Evolutionary conservation across 2,797 vertebrate genomes (phyloP), one percentile per base, ranked within the genome.

Genomic region (Macroramphosus scolopax): DNA sequence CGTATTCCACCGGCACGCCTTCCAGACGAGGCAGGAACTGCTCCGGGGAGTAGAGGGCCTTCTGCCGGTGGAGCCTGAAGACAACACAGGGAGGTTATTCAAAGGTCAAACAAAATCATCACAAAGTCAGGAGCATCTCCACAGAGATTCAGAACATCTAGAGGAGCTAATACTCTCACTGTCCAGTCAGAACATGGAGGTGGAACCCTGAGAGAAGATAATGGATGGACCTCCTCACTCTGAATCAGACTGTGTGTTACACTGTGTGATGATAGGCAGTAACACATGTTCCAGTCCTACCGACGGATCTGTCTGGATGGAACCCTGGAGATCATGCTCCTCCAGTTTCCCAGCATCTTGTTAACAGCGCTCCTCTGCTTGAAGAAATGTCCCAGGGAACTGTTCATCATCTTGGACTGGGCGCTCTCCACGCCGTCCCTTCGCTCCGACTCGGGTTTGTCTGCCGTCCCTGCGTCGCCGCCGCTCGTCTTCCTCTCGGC

Each of bases 281-380:
- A n/a, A n/a, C n/a, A n/a, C n/a, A 29, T 35, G 6, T 8, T 20
- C 2, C 28, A 20, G 14, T 0, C 36, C 1, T 42, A 88, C 86
- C 86, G 84, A 26, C 84, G 90, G 52, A 93, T 91, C 72, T 90
- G 92, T 5, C 88, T 85, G 2, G 90, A 85, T 0, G 93, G 91
- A 1, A 92, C 89, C 1, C 87, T 91, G 16, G 90, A 91, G 62
- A 93, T 88, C 45, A 94, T 87, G 48, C 82, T 88, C 69, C 91
- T 88, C 95, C 95, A 96, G 80, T 81, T 84, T 7, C 83, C 86
- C 59, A 97, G 90, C 69, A 98, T 90, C 75, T 91, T 92, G 62
- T 93, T 87, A 57, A 97, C 89, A 29, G 85, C 65, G 11, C 79
- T 88, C 13, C 89, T 88, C 84, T 98, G 96, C 73, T 90, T 91